These are phyloP conservation scores for Solea solea DNA, from an alignment of 2,113 vertebrate species.

Conservation along the genomic window DNA sequence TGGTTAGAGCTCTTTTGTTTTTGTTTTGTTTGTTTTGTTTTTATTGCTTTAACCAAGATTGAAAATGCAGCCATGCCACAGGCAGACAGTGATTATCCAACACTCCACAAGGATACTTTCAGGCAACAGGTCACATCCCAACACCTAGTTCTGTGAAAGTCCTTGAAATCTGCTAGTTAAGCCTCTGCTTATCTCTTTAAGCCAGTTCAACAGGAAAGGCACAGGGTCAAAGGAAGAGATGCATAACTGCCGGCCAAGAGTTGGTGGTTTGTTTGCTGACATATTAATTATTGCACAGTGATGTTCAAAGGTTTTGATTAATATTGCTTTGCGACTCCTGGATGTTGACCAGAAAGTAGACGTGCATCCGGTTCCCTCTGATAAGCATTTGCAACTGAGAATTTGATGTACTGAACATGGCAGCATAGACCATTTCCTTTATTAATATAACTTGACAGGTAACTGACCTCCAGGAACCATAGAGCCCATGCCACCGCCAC, in stretches of 20 bases:
- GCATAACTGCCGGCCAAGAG: not conserved
- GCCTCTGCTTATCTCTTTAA: slow-evolving; percentile 22
- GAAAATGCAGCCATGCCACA: no score
- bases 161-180: no score
- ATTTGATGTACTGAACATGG: not conserved
- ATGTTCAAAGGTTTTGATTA: not conserved
- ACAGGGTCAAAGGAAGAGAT: slow-evolving; percentile 20
- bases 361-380: not conserved
- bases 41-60: no score
- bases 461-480: slow-evolving; percentile 91
- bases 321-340: not conserved
- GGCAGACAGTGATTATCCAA: no score
- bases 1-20: not conserved
- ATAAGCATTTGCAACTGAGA: not conserved
- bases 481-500: slow-evolving; percentile 84
- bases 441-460: not conserved
- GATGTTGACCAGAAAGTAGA: not conserved
- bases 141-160: no score
- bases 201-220: not conserved
- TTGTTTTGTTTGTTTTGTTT: no score
- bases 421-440: not conserved
- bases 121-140: no score
- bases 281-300: not conserved
- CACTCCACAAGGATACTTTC: no score
- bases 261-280: not conserved